Base-by-base conservation (phyloP, 2,113 vertebrate species). In the Albula goreensis region DNA sequence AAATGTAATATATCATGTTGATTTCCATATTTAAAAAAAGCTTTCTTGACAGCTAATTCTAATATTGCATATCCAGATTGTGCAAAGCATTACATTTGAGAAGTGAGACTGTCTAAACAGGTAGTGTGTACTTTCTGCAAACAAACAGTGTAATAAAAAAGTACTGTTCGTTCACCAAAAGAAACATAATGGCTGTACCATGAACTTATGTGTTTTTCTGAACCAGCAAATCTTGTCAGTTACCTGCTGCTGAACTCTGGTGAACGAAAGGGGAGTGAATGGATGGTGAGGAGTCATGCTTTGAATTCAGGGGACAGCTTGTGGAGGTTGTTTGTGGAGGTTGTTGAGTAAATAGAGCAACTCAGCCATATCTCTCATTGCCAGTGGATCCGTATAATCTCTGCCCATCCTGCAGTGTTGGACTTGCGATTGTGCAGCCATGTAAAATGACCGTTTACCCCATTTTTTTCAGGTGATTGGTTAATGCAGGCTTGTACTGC, bases 391-490 rank as follows among this genome's bases (percentile, higher is more conserved):
- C n/a, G 49, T 81, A 31, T 51, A 50, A 51, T 51, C 49, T 19
- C 1, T 60, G 22, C 19, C 50, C 10, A 25, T 9, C 8, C 8
- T 78, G 12, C 63, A 41, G 78, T 49, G 49, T n/a, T 78, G 70
- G 56, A 84, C 22, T 31, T 79, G 78, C 66, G 82, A 80, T 86
- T 82, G 41, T 25, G 78, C 57, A 57, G 56, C 74, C 31, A 12
- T 79, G 78, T 41, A 8, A 79, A 41, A 12, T 12, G 78, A 5
- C 63, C 51, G 63, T 87, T 87, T 87, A 81, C 82, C 50, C 81
- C 52, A 50, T 74, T 80, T 81, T 81, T 87, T 41, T 41, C 88
- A 81, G 51, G 51, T 84, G 86, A 66, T 12, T 12, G 53, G 53
- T 7, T 56, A 12, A 12, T 2, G 7, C 53, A 6, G 6, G 12